Evolutionary conservation across 2,113 vertebrate genomes (phyloP).

Genomic region (Thalassoma bifasciatum): DNA sequence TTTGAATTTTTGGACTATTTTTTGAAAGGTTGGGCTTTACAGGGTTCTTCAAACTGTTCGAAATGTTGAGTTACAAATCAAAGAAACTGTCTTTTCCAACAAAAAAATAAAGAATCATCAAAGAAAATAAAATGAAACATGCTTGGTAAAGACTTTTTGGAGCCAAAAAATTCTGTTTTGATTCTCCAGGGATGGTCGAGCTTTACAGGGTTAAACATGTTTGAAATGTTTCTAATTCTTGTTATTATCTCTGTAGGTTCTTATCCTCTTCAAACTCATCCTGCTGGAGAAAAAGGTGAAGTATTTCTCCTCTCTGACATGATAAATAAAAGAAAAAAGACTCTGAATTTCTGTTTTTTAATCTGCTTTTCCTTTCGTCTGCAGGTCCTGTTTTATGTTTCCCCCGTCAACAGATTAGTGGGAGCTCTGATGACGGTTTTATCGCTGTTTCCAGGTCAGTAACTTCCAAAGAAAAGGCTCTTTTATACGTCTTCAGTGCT

Average conservation of each 20-base stretch:
- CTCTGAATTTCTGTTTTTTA: no score
- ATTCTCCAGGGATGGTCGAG: no score
- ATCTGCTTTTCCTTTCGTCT: neutral
- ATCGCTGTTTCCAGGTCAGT: constrained; percentile 96
- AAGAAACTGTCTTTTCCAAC: no score
- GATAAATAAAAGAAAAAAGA: neutral
- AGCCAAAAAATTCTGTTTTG: no score
- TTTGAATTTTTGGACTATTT: no score
- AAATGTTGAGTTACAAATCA: no score
- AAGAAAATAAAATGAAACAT: no score
- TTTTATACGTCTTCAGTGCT: neutral
- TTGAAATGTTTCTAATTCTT: neutral
- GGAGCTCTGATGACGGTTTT: constrained; percentile 95
- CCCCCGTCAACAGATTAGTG: constrained; percentile 94
- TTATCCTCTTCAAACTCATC: constrained; percentile 97
- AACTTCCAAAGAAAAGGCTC: neutral
- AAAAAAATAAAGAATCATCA: no score
- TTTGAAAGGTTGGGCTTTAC: no score
- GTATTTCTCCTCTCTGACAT: fast-evolving
- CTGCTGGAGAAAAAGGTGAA: constrained; percentile 97
- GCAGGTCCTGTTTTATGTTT: constrained; percentile 95
- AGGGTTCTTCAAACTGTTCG: no score
- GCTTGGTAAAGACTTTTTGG: no score
- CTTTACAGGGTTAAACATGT: no score
- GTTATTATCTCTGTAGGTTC: constrained; percentile 80